Percentiles rank a stretch among this genome's conserved stretches.
These are phyloP conservation scores for Carpatolechia fugitivella DNA, from an alignment of 2,888 invertebrate species.

Conservation along the genomic window DNA sequence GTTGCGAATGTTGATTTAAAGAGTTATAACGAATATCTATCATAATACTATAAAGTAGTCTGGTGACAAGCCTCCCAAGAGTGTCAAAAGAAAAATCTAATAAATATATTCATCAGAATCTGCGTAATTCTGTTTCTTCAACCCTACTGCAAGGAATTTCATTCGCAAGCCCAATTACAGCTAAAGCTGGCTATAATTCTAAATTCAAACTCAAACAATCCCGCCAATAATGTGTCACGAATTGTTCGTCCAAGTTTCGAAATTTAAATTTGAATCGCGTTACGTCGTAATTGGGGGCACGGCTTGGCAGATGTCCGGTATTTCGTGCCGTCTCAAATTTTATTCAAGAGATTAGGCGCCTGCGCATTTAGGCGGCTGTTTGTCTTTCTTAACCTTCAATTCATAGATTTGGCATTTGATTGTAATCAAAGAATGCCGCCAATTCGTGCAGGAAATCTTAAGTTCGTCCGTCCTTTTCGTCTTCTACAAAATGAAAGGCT, in stretches of 20 bases:
- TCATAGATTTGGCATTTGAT: slow-evolving; percentile 1
- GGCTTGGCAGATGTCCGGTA: slow-evolving; percentile 28
- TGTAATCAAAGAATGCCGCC: neutral
- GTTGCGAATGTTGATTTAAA: too few relatives aligned
- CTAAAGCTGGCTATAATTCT: neutral
- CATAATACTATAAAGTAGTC: too few relatives aligned
- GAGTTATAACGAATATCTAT: too few relatives aligned
- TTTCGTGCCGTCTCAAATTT: slow-evolving; percentile 20
- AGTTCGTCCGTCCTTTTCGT: too few relatives aligned
- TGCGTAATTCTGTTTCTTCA: neutral
- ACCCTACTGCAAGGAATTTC: neutral
- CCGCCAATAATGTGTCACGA: neutral
- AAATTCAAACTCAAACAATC: neutral
- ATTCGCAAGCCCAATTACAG: neutral
- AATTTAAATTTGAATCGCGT: slow-evolving; percentile 36
- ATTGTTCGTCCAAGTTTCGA: slow-evolving; percentile 16
- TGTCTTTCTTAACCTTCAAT: neutral
- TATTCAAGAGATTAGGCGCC: neutral
- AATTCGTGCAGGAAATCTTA: too few relatives aligned
- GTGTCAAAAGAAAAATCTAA: too few relatives aligned
- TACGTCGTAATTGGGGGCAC: slow-evolving; percentile 50
- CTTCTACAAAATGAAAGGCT: too few relatives aligned
- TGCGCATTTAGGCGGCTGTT: neutral
- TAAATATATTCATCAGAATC: too few relatives aligned
- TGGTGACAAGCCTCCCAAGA: too few relatives aligned